Conservation (phyloP, 2,113 vertebrate genomes). For the Eidolon helvum region DNA sequence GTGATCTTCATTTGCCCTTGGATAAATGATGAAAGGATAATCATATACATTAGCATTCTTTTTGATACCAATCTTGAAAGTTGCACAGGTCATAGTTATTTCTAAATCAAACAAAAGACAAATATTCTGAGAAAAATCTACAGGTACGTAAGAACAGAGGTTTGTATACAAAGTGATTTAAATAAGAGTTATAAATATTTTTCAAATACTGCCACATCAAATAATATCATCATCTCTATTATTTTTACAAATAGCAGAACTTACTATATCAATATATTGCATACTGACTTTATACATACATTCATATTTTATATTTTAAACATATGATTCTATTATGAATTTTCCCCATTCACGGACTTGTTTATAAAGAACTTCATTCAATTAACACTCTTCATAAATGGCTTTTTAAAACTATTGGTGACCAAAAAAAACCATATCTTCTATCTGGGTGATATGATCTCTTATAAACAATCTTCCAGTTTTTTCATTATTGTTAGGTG, state of each 20-base stretch:
- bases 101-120: constrained; percentile 19
- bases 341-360: background rate
- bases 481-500: background rate
- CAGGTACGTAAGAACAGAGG: background rate
- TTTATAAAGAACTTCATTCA: background rate
- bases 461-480: background rate
- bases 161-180: background rate
- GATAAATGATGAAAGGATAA: background rate
- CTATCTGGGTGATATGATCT: background rate
- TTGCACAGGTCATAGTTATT: background rate
- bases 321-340: background rate
- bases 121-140: background rate
- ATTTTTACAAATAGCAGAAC: background rate
- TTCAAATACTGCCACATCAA: background rate
- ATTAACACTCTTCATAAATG: background rate
- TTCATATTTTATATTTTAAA: background rate
- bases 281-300: background rate
- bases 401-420: background rate
- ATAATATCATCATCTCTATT: background rate
- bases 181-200: background rate
- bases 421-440: background rate
- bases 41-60: background rate
- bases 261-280: background rate
- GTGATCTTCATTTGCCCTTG: background rate
- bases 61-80: background rate